Conservation (phyloP, 2,113 vertebrate species). For the Centropristis striata region DNA sequence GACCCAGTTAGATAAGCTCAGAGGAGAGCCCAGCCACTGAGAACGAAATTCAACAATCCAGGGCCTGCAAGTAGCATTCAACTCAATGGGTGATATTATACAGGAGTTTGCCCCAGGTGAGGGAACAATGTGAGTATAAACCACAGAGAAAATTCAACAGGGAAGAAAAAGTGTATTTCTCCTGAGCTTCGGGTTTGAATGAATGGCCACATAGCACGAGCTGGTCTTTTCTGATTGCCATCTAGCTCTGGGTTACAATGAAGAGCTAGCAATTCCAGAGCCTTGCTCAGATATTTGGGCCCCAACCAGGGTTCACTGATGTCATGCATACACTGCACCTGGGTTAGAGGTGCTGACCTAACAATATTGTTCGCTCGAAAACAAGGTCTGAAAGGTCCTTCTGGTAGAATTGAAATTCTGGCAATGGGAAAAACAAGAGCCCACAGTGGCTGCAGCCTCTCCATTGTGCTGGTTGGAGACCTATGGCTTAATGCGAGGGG, state of each 20-base stretch:
- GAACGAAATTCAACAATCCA: conserved; percentile 3
- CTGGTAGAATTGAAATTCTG: conserved; percentile 10
- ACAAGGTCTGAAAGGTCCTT: conserved; percentile 46
- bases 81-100: conserved; percentile 2
- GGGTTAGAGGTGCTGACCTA: conserved; percentile 30
- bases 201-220: not conserved
- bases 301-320: conserved; percentile 20
- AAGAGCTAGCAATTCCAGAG: conserved; percentile 23
- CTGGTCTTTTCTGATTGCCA: conserved; percentile 36
- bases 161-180: conserved; percentile 11
- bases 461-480: not conserved
- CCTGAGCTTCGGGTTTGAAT: not conserved
- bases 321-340: conserved; percentile 11
- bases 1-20: conserved; percentile 1
- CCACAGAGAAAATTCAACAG: not conserved
- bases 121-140: conserved; percentile 18
- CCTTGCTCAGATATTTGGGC: conserved; percentile 8
- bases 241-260: conserved; percentile 2
- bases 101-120: conserved; percentile 3
- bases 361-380: conserved; percentile 24
- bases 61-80: conserved; percentile 8
- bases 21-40: not conserved
- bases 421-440: conserved; percentile 5
- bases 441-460: not conserved
- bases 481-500: not conserved